Conservation (phyloP, 1,140 invertebrate genomes). For the Eriosoma lanigerum region DNA sequence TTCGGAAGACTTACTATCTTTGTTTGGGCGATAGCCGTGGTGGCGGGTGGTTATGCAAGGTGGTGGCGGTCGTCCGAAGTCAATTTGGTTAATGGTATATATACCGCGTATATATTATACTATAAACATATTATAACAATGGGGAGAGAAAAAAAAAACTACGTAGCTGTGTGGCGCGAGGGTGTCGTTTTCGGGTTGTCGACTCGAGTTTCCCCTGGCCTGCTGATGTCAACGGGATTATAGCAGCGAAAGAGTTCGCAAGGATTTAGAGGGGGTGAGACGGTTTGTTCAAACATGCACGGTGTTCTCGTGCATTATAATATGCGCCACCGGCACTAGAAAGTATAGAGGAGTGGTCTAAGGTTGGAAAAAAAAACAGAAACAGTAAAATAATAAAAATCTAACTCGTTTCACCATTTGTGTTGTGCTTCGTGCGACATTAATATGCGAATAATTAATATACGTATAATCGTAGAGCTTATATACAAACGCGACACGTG, state of each 20-base stretch:
- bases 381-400: too few species aligned
- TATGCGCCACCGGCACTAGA: not conserved
- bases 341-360: too few species aligned
- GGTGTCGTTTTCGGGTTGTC: constrained; percentile 45
- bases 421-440: too few species aligned
- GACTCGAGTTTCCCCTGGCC: constrained; percentile 36
- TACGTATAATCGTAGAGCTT: too few species aligned
- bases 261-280: not conserved
- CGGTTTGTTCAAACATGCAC: constrained; percentile 1
- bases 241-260: too few species aligned
- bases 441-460: too few species aligned
- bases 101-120: not conserved
- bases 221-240: too few species aligned
- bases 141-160: too few species aligned
- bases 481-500: too few species aligned
- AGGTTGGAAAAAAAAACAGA: too few species aligned
- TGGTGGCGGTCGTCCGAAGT: constrained; percentile 36
- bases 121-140: not conserved
- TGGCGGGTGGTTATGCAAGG: not conserved
- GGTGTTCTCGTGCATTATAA: not conserved
- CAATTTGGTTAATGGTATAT: constrained; percentile 52
- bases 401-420: too few species aligned
- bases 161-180: not conserved
- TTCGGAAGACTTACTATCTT: not conserved
- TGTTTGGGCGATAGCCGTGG: not conserved